These are phyloP conservation scores for Mnemiopsis leidyi DNA, from an alignment of 37 sponge, comb jelly and placozoan species.

Conservation along the genomic window DNA sequence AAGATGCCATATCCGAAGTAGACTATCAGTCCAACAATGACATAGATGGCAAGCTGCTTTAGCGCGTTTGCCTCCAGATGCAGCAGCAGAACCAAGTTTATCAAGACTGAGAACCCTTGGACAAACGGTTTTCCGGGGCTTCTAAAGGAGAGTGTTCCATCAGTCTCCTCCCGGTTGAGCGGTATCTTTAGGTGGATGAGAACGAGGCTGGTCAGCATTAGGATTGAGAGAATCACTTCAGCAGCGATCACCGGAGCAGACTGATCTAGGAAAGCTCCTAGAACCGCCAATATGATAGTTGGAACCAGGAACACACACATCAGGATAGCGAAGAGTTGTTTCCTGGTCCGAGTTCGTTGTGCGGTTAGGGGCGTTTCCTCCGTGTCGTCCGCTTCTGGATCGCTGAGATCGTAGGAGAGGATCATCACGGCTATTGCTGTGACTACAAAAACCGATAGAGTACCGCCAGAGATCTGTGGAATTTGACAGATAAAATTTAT, in stretches of 20 bases:
- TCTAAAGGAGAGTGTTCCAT: not conserved
- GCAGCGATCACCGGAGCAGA: not conserved
- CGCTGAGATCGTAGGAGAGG: not conserved
- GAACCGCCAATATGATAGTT: not conserved
- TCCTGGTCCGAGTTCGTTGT: not conserved
- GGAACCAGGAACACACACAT: not conserved
- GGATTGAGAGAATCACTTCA: not conserved
- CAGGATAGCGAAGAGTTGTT: not conserved
- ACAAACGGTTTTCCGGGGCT: slow-evolving; percentile 1
- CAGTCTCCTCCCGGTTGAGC: not conserved
- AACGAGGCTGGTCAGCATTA: not conserved
- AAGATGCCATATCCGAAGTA: slow-evolving; percentile 51
- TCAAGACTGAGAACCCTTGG: slow-evolving; percentile 18
- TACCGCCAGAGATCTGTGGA: slow-evolving; percentile 18
- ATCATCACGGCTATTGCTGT: slow-evolving; percentile 43
- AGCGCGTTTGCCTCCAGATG: slow-evolving; percentile 15
- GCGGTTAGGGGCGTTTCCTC: slow-evolving; percentile 34
- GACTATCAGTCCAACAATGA: not conserved
- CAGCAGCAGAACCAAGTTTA: not conserved
- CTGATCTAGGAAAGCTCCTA: not conserved
- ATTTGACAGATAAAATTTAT: no score
- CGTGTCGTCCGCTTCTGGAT: not conserved
- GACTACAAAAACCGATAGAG: not conserved
- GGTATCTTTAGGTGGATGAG: not conserved
- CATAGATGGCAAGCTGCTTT: not conserved